phyloP scores from a whole-genome alignment of 1,140 invertebrate species.

The Temnothorax longispinosus region DNA sequence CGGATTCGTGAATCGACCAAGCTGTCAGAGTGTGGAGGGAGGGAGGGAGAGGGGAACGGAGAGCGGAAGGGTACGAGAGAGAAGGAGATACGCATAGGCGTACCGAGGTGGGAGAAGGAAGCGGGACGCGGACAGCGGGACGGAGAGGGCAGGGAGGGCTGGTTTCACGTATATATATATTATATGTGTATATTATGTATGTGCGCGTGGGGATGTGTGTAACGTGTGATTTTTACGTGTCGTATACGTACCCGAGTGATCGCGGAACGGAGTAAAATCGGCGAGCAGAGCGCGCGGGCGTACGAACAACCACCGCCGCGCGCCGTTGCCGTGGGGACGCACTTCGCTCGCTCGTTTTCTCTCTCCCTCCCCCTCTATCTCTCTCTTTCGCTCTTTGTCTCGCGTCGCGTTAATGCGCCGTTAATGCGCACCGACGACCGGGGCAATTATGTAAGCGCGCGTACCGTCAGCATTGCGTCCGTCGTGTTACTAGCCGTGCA shows the following conservation, averaged over 20 bases:
- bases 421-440: slow-evolving; percentile 54
- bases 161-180: background rate
- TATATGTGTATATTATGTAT: too few relatives aligned
- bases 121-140: slow-evolving; percentile 50
- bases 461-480: slow-evolving; percentile 41
- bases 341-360: slow-evolving; percentile 7
- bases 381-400: background rate
- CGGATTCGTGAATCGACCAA: slow-evolving; percentile 80
- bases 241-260: slow-evolving; percentile 39
- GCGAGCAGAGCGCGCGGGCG: background rate
- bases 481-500: background rate
- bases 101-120: slow-evolving; percentile 3
- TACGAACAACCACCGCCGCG: background rate
- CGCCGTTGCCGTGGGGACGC: slow-evolving; percentile 44
- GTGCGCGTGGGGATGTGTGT: background rate
- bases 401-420: slow-evolving; percentile 54
- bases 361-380: background rate
- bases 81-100: background rate
- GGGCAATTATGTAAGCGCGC: slow-evolving; percentile 75
- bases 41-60: slow-evolving; percentile 52
- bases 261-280: slow-evolving; percentile 23
- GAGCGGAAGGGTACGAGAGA: slow-evolving; percentile 1
- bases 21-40: slow-evolving; percentile 70
- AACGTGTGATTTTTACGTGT: background rate
- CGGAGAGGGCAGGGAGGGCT: background rate